Evolutionary conservation across 2,113 vertebrate species (phyloP).

Genomic region (Spilogale gracilis): DNA sequence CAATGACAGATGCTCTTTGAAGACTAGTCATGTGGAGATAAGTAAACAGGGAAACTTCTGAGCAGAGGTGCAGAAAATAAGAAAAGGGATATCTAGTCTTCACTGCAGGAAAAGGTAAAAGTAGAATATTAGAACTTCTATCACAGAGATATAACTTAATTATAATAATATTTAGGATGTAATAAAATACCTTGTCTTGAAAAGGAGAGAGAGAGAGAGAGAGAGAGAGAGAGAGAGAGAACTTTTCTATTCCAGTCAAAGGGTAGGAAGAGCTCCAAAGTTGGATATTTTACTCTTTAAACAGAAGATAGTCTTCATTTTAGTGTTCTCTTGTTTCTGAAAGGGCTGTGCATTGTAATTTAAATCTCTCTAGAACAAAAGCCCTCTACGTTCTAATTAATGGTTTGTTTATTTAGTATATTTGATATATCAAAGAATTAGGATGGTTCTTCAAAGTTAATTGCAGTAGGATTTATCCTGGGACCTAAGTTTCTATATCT

Average conservation of each 20-base stretch:
- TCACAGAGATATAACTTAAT: background rate
- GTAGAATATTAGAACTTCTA: background rate
- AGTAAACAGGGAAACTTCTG: background rate
- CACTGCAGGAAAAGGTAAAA: background rate
- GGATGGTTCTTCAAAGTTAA: background rate
- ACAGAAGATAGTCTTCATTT: background rate
- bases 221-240: background rate
- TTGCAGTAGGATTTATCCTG: background rate
- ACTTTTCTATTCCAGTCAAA: background rate
- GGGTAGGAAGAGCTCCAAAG: background rate
- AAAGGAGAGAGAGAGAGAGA: background rate
- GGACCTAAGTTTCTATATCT: background rate
- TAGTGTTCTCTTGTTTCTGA: background rate
- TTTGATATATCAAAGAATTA: background rate
- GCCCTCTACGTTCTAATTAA: background rate
- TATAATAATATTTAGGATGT: background rate
- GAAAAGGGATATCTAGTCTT: background rate
- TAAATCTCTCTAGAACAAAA: slow-evolving; percentile 17
- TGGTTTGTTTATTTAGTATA: background rate
- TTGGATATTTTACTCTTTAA: background rate
- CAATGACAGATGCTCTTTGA: background rate
- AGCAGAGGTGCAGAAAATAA: background rate
- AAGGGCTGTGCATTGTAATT: background rate
- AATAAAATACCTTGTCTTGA: background rate
- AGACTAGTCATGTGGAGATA: background rate